Evolutionary conservation across 2,888 invertebrate genomes (phyloP).

Genomic region (Metellina segmentata): DNA sequence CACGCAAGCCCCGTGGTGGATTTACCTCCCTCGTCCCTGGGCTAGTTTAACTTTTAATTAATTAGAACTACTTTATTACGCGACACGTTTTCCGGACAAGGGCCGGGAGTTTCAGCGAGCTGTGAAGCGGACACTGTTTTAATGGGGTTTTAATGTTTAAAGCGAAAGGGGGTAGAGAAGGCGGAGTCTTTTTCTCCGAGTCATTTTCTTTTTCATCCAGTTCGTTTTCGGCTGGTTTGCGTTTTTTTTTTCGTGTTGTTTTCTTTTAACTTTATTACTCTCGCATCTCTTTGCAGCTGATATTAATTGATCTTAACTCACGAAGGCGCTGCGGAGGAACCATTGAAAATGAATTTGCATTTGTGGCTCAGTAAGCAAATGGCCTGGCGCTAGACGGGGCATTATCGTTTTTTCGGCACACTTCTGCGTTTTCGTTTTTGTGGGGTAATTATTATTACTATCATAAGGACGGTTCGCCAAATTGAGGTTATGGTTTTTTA

Average conservation of each 20-base stretch:
- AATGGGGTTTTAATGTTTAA: slow-evolving; percentile 76
- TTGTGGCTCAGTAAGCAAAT: slow-evolving; percentile 57
- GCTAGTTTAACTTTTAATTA: slow-evolving; percentile 76
- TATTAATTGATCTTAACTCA: slow-evolving; percentile 70
- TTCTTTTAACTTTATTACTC: slow-evolving; percentile 47
- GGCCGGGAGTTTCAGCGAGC: slow-evolving; percentile 35
- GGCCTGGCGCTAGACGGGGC: slow-evolving; percentile 22
- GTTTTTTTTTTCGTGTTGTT: slow-evolving; percentile 26
- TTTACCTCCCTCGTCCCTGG: slow-evolving; percentile 16
- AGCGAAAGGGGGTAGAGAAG: slow-evolving; percentile 22
- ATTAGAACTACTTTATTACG: slow-evolving; percentile 74
- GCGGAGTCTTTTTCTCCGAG: slow-evolving; percentile 40
- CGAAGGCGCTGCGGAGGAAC: slow-evolving; percentile 14
- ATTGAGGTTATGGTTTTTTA: slow-evolving; percentile 39
- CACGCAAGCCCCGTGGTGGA: slow-evolving; percentile 31
- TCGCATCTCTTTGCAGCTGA: slow-evolving; percentile 53
- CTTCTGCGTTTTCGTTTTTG: background rate
- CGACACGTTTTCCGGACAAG: slow-evolving; percentile 73
- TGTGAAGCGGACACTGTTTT: slow-evolving; percentile 69
- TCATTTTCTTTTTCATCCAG: slow-evolving; percentile 19
- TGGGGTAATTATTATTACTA: slow-evolving; percentile 44
- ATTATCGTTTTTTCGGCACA: slow-evolving; percentile 2
- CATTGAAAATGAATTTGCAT: slow-evolving; percentile 60
- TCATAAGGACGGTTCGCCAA: slow-evolving; percentile 7
- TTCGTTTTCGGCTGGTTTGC: slow-evolving; percentile 15